Evolutionary conservation across 2,113 vertebrate species (phyloP), one percentile per base, ranked within the genome.

Genomic region (Cebidichthys violaceus): DNA sequence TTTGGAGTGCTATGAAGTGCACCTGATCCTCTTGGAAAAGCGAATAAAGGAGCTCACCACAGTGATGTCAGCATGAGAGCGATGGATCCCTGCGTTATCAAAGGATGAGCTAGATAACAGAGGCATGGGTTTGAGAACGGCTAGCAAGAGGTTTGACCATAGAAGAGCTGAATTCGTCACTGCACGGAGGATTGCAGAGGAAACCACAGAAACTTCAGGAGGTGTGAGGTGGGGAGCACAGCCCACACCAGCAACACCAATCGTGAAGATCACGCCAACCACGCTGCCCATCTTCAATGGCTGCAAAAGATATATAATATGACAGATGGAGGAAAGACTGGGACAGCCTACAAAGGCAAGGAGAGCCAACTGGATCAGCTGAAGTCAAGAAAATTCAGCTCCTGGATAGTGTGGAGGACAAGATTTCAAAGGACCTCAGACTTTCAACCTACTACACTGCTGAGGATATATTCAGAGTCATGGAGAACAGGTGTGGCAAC

Each of bases 401-500:
- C 41, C 1, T 47, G 15, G 17, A 47, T 14, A 68, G 15, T 4
- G 41, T 47, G 7, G 41, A 68, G 0, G 65, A 47, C n/a, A 68
- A 68, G 1, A 45, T 67, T 0, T 4, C 7, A 20, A 31, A 20
- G 1, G 41, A 45, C 24, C 14, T 67, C n/a, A 27, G 65, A 11
- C 65, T 47, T 5, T 68, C 65, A 31, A 68, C 41, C n/a, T 47
- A 68, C 24, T 1, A 4, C 39, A 68, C 41, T 47, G 24, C 41
- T 4, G 17, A 17, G 0, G 41, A 68, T 0, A 68, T 68, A 1
- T 45, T 68, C 41, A 68, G 24, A 68, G 65, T 45, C 14, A 1
- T 67, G 64, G 64, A 67, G 27, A 67, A 67, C 39, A 45, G 39
- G 8, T 67, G 29, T 67, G 65, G 65, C 13, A 67, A 67, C 15